phyloP scores from a whole-genome alignment of 2,113 vertebrate species.

The Forbesichthys agassizii region DNA sequence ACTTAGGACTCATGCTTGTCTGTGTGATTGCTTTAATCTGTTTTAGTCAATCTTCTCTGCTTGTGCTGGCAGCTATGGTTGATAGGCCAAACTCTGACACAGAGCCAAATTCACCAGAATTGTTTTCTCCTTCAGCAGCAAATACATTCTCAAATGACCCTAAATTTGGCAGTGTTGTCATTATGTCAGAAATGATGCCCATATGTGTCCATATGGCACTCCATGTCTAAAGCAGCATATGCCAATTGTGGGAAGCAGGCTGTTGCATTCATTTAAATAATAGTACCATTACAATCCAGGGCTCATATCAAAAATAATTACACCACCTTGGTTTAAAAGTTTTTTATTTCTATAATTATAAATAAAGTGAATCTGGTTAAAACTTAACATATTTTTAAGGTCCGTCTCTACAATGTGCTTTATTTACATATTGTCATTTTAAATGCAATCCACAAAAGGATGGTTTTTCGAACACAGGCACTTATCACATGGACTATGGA shows the following conservation, averaged over 20 bases:
- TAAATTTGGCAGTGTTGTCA: constrained; percentile 71
- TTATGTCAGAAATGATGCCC: constrained; percentile 69
- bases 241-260: constrained; percentile 62
- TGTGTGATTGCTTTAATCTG: constrained; percentile 64
- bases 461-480: no score
- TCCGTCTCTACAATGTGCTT: no score
- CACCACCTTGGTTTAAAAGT: constrained; percentile 45
- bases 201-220: constrained; percentile 73
- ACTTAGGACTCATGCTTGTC: constrained; percentile 47
- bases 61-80: constrained; percentile 57
- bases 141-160: constrained; percentile 63
- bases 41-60: constrained; percentile 56
- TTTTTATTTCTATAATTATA: constrained; percentile 36
- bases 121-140: constrained; percentile 56
- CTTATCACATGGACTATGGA: no score
- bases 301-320: constrained; percentile 56
- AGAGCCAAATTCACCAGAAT: constrained; percentile 65
- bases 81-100: constrained; percentile 66
- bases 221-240: constrained; percentile 69
- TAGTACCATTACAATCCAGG: constrained; percentile 49
- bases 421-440: no score
- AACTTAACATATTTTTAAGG: no score
- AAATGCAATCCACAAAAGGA: no score
- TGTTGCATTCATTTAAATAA: constrained; percentile 60
- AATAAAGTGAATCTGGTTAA: constrained; percentile 5